A percentile compares a stretch with the other conserved stretches of the same genome.
phyloP scores from a whole-genome alignment of 92 coral and sea anemone species.

The Pocillopora grandis region DNA sequence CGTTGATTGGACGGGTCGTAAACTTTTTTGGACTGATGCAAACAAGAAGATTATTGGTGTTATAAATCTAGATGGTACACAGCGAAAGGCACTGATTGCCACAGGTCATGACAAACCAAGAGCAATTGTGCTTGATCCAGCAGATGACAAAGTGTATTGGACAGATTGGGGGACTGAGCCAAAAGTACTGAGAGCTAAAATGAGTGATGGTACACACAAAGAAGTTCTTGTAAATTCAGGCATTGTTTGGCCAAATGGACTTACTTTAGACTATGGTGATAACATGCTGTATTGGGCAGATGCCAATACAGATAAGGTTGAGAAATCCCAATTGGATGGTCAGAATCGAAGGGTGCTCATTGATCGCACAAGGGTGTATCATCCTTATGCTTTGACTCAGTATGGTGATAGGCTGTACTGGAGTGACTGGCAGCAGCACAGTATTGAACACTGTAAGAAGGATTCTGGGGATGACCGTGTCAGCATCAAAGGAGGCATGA shows the following conservation, averaged over 20 bases:
- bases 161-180: conserved; percentile 76
- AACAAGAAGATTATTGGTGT: conserved; percentile 58
- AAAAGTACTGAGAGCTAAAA: conserved; percentile 59
- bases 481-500: conserved; percentile 61
- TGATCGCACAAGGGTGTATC: conserved; percentile 52
- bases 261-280: conserved; percentile 63
- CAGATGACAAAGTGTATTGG: conserved; percentile 56
- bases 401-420: conserved; percentile 59
- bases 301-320: conserved; percentile 64
- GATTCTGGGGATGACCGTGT: conserved; percentile 60
- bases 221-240: conserved; percentile 56
- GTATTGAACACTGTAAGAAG: conserved; percentile 67
- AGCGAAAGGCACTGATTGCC: conserved; percentile 56
- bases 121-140: conserved; percentile 66
- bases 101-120: conserved; percentile 71
- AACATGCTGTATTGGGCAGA: conserved; percentile 65
- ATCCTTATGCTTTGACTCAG: conserved; percentile 64
- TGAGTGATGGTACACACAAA: conserved; percentile 64
- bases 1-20: conserved; percentile 63
- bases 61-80: conserved; percentile 61
- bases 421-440: conserved; percentile 78
- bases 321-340: conserved; percentile 59
- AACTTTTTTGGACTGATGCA: conserved; percentile 79
- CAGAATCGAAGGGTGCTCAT: conserved; percentile 45
- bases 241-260: conserved; percentile 78